Base-by-base conservation (phyloP, 92 coral and sea anemone species). In the Zoanthus sociatus region DNA sequence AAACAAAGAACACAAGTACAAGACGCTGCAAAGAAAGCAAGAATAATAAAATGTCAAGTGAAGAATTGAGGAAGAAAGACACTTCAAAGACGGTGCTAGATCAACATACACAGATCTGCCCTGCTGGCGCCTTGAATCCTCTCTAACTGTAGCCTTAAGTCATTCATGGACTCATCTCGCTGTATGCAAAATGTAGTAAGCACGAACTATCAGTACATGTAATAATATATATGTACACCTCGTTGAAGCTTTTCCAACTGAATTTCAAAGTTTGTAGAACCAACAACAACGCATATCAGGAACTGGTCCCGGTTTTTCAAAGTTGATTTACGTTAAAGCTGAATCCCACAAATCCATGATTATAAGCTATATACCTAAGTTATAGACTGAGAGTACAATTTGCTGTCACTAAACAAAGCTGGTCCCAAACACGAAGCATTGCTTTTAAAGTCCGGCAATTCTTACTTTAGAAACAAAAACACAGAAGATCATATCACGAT, bases 131-230 rank as follows among this genome's bases (percentile, higher is more conserved):
- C 77, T 70, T 93, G 93, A 7, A 97, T 93, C 94, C 91, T 84
- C 63, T 89, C 94, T 92, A 97, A 89, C 95, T 95, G 99, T 82
- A 95, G 97, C 94, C 83, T 95, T 79, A 97, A 96, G 37, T 92
- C 94, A 75, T 90, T 71, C 84, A 95, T 90, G 75, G 98, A 83
- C 7, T 92, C 96, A 76, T 88, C 96, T 88, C 99, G 95, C 99
- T 97, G 97, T 89, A 53, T 71, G 78, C 81, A 30, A 60, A 81
- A 81, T 67, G 75, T 31, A 68, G 85, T 66, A 54, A 66, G 85
- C 66, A 81, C 1, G 61, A 8, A 14, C 16, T 47, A 54, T 51
- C 63, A 53, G 47, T 53, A 51, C 5, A 73, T 42, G 10, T 30
- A 33, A 69, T 63, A 6, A 17, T 17, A 7, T 63, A 18, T 63